Evolutionary conservation across 1,140 invertebrate species (phyloP), one percentile per base, ranked within the genome.

Genomic region (Coenobita brevimanus): DNA sequence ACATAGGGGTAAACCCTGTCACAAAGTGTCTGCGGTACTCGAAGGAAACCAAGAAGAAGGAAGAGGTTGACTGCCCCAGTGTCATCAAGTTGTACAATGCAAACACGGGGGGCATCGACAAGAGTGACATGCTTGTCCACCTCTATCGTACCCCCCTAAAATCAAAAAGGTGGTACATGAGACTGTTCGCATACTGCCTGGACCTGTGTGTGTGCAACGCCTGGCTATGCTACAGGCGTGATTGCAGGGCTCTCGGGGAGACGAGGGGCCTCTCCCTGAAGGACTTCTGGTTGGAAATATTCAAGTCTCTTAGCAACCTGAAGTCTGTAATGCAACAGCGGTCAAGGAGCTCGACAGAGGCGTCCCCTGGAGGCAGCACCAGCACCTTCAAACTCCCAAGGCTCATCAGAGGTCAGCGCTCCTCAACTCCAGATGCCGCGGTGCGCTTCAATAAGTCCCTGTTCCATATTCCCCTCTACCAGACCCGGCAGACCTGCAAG

Each of bases 81-180:
- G 43, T 87, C 2, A 80, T 87, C 24, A 78, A 62, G 54, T 36
- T 8, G 1, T 79, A 87, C 46, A 67, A 87, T 41, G 17, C 75
- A 10, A 62, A 87, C 50, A 87, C 13, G 75, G 75, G 84, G 13
- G 75, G 24, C 38, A 79, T 60, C n/a, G 57, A 78, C 84, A 80
- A 87, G 60, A 86, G 83, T 78, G 71, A 86, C 83, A 57, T 75
- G 83, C 43, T 86, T 13, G 71, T 60, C 38, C 83, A 87, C 33
- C 73, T 87, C 27, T 87, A 87, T 27, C 6, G 46, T 1, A 79
- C 57, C 50, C 46, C 43, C 15, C 78, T 69, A 50, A 87, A 80
- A n/a, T 78, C 71, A 21, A 79, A 80, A 33, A 79, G 75, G 41
- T 87, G 57, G 84, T 87, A 87, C 75, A 64, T 87, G 75, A 75